A percentile compares a stretch with the other conserved stretches of the same genome.
These are phyloP conservation scores for Xyrauchen texanus DNA, from an alignment of 2,113 vertebrate species.

Conservation along the genomic window DNA sequence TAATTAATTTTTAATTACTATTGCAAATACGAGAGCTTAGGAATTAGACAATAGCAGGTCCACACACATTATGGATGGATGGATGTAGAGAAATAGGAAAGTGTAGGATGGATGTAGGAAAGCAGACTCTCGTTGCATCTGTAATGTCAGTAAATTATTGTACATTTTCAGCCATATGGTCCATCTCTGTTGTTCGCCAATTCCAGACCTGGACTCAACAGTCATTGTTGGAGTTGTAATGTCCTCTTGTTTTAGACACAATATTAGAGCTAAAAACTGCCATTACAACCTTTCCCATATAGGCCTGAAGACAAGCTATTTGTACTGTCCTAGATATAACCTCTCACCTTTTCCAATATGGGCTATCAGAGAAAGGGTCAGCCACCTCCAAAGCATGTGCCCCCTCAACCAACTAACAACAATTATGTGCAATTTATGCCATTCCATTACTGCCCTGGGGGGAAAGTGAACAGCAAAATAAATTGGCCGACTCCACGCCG, in stretches of 20 bases:
- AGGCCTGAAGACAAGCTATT: slow-evolving; percentile 65
- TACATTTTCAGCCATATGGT: not conserved
- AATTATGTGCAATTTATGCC: slow-evolving; percentile 80
- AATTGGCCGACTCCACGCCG: slow-evolving; percentile 69
- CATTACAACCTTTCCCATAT: slow-evolving; percentile 68
- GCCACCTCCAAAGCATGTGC: slow-evolving; percentile 71
- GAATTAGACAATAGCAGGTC: slow-evolving; percentile 70
- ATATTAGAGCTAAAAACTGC: slow-evolving; percentile 64
- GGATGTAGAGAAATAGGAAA: slow-evolving; percentile 5
- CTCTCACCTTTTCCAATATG: slow-evolving; percentile 76
- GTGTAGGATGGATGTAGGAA: slow-evolving; percentile 38
- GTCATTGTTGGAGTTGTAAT: slow-evolving; percentile 62
- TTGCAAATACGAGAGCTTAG: slow-evolving; percentile 75
- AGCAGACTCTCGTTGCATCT: too few relatives aligned
- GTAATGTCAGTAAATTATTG: too few relatives aligned
- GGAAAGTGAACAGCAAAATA: slow-evolving; percentile 64
- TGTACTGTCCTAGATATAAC: slow-evolving; percentile 71
- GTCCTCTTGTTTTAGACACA: slow-evolving; percentile 70
- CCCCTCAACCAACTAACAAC: too few relatives aligned
- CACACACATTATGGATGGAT: slow-evolving; percentile 50
- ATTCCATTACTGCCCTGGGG: slow-evolving; percentile 78
- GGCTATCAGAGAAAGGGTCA: slow-evolving; percentile 64
- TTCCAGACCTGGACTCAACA: not conserved
- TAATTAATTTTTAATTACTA: slow-evolving; percentile 76
- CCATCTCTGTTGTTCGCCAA: slow-evolving; percentile 60